Evolutionary conservation across 2,113 vertebrate genomes (phyloP).

Genomic region (Psammodynastes pulverulentus): DNA sequence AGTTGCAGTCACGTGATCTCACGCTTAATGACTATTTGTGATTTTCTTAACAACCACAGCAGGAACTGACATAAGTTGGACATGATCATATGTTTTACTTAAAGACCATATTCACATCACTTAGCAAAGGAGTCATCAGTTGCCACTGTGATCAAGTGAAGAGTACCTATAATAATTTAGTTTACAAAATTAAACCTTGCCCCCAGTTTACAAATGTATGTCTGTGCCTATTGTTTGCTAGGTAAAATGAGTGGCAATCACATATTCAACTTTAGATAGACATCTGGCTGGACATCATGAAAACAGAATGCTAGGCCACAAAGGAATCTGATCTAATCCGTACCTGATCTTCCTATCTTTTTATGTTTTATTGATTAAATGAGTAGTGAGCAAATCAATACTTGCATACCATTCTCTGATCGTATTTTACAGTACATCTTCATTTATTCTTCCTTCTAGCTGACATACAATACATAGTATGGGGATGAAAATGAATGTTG

Average conservation of each 20-base stretch:
- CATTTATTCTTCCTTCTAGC: not conserved
- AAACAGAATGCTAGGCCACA: not conserved
- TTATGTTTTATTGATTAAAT: not conserved
- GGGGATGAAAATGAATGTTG: not conserved
- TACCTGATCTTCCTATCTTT: not conserved
- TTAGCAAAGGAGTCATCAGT: not conserved
- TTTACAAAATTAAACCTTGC: not conserved
- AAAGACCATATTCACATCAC: not conserved
- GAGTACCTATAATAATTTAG: not conserved
- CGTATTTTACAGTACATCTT: not conserved
- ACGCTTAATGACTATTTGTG: not conserved
- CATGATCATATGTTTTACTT: not conserved
- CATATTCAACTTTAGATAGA: not conserved
- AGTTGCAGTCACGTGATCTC: not conserved
- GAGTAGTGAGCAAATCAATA: not conserved
- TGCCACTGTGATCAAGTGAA: not conserved
- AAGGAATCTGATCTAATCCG: not conserved
- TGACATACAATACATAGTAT: not conserved
- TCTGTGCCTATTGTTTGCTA: not conserved
- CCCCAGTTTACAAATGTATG: not conserved
- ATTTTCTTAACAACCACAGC: not conserved
- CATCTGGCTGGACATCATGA: not conserved
- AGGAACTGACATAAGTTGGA: not conserved
- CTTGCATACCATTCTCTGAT: not conserved
- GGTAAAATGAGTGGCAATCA: not conserved